A percentile compares a stretch with the other conserved stretches of the same genome.
Conservation (phyloP, 2,797 vertebrate genomes). For the Euthynnus affinis region DNA sequence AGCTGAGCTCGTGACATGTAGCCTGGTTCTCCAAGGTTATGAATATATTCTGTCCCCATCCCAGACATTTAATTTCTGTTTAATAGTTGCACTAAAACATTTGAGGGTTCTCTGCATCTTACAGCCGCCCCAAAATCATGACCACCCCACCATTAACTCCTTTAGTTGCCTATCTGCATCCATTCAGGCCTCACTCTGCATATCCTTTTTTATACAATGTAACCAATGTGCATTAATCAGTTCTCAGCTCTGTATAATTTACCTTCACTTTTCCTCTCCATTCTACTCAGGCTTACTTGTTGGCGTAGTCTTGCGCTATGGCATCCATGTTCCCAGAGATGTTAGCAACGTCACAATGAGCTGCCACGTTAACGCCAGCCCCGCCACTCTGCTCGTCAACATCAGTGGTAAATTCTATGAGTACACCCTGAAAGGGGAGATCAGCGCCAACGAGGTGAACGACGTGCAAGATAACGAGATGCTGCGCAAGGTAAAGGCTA, state of each 20-base stretch:
- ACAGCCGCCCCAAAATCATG: neutral
- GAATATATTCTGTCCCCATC: neutral
- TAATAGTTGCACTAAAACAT: too few species aligned
- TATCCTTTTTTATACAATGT: neutral
- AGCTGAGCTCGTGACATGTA: neutral
- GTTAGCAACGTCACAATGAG: conserved; percentile 90
- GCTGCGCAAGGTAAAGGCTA: conserved; percentile 93
- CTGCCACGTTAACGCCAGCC: conserved; percentile 93
- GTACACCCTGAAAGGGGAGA: conserved; percentile 96
- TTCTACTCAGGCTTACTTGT: conserved; percentile 90
- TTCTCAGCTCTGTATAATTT: neutral
- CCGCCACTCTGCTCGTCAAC: conserved; percentile 94
- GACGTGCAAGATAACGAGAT: conserved; percentile 96
- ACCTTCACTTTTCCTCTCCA: neutral
- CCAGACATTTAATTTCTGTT: neutral
- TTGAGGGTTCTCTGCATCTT: neutral
- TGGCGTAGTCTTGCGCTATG: conserved; percentile 94
- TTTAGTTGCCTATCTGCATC: neutral
- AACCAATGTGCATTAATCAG: neutral
- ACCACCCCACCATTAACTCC: neutral
- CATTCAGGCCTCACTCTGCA: neutral
- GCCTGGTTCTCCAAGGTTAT: neutral
- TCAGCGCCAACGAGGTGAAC: conserved; percentile 89
- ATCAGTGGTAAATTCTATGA: conserved; percentile 96
- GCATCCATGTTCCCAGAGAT: conserved; percentile 93